Percentiles rank a stretch among this genome's conserved stretches.
Conservation (phyloP, 2,797 vertebrate genomes). For the Ispidina picta region DNA sequence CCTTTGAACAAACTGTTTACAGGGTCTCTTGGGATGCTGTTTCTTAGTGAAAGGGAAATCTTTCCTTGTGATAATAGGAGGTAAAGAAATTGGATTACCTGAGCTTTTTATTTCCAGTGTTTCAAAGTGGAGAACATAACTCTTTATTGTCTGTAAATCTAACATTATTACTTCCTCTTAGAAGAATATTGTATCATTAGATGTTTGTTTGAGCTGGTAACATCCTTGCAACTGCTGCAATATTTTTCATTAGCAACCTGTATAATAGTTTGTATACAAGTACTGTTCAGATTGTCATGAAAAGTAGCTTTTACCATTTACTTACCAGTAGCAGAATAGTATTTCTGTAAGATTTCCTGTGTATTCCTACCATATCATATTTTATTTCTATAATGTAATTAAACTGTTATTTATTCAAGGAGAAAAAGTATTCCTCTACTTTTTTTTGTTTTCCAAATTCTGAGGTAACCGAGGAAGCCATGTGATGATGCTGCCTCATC, state of each 20-base stretch:
- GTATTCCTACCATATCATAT: constrained; percentile 80
- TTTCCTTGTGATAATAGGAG: constrained; percentile 75
- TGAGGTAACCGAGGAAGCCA: constrained; percentile 44
- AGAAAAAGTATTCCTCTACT: constrained; percentile 70
- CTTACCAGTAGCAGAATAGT: constrained; percentile 80
- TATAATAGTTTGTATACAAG: constrained; percentile 83
- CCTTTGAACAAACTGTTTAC: constrained; percentile 72
- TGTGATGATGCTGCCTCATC: constrained; percentile 57
- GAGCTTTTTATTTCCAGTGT: constrained; percentile 78
- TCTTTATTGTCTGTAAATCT: constrained; percentile 83
- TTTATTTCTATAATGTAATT: constrained; percentile 84
- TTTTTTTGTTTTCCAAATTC: constrained; percentile 70
- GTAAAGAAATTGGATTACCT: constrained; percentile 72
- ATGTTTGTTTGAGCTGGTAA: constrained; percentile 84
- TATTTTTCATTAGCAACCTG: constrained; percentile 82
- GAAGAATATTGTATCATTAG: constrained; percentile 84
- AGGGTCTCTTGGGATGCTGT: constrained; percentile 68
- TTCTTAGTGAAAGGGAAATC: constrained; percentile 67
- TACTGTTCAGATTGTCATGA: constrained; percentile 82
- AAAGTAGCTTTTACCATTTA: constrained; percentile 83
- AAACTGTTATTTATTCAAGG: constrained; percentile 83
- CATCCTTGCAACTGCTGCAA: constrained; percentile 78
- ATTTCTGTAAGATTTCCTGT: constrained; percentile 81
- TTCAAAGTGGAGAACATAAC: constrained; percentile 76
- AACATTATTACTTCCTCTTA: constrained; percentile 83